A percentile compares a stretch with the other conserved stretches of the same genome.
These are phyloP conservation scores for Collichthys lucidus DNA, from an alignment of 2,113 vertebrate species.

Conservation along the genomic window DNA sequence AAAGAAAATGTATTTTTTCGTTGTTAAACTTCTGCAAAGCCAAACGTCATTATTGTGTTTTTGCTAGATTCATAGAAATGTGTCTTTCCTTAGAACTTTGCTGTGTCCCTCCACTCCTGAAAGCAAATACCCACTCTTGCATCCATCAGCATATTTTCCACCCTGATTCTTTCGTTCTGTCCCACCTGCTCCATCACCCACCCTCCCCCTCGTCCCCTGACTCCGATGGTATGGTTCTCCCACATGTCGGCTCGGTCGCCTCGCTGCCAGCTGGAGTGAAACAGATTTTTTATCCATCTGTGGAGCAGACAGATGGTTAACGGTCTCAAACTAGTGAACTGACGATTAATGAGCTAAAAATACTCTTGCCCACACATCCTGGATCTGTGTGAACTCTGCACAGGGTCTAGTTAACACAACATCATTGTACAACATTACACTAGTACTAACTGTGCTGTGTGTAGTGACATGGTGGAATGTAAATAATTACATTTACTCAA, in stretches of 20 bases:
- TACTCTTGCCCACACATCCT: neutral
- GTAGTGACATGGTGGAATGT: neutral
- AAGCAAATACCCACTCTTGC: neutral
- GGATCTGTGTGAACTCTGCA: conserved; percentile 1
- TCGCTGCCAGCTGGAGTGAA: neutral
- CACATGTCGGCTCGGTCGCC: neutral
- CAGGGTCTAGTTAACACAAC: neutral
- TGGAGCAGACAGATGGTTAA: conserved; percentile 14
- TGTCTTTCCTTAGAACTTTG: neutral
- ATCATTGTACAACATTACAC: neutral
- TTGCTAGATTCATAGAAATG: neutral
- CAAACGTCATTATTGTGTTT: too few species aligned
- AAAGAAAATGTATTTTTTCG: too few species aligned
- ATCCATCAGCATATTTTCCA: conserved; percentile 19
- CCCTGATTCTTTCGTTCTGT: neutral
- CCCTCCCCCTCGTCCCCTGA: neutral
- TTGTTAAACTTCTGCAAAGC: too few species aligned
- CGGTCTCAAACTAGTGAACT: conserved; percentile 19
- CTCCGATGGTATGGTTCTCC: neutral
- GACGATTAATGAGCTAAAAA: conserved; percentile 33
- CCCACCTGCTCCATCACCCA: neutral
- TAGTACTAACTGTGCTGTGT: neutral
- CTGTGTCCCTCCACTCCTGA: neutral
- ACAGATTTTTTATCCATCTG: neutral
- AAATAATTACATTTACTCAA: too few species aligned